phyloP scores from a whole-genome alignment of 2,113 vertebrate species.

The Amphiprion ocellaris region DNA sequence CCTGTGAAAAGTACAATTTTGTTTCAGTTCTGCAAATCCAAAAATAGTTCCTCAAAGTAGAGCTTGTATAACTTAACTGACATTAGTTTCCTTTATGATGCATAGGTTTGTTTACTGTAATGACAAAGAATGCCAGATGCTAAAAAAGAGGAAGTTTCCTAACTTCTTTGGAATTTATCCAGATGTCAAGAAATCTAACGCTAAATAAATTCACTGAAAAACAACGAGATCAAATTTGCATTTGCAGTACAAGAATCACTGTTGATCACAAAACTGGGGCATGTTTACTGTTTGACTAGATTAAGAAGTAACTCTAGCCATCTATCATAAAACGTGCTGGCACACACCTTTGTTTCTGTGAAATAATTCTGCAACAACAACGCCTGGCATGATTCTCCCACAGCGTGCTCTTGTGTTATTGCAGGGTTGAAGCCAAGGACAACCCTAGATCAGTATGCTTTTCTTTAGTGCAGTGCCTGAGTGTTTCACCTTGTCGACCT shows the following conservation, averaged over 20 bases:
- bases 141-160: neutral
- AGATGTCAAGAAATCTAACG: neutral
- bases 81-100: constrained; percentile 25
- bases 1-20: constrained; percentile 42
- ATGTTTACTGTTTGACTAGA: neutral
- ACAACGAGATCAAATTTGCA: fast-evolving
- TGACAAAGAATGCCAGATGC: neutral
- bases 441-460: constrained; percentile 6
- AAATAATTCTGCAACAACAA: constrained; percentile 12
- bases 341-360: constrained; percentile 2
- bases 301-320: neutral
- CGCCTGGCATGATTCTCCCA: constrained; percentile 5
- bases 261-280: neutral
- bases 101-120: neutral
- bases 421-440: constrained; percentile 50
- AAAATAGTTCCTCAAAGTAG: constrained; percentile 56
- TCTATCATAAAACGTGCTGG: neutral
- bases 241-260: neutral
- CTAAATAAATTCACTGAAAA: neutral
- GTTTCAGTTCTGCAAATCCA: constrained; percentile 70
- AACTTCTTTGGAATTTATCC: neutral
- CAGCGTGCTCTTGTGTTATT: constrained; percentile 16
- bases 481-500: constrained; percentile 40
- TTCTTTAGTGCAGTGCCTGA: constrained; percentile 15
- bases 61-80: neutral